Base-by-base conservation (phyloP, 2,797 vertebrate species). In the Acanthurus lineatus region DNA sequence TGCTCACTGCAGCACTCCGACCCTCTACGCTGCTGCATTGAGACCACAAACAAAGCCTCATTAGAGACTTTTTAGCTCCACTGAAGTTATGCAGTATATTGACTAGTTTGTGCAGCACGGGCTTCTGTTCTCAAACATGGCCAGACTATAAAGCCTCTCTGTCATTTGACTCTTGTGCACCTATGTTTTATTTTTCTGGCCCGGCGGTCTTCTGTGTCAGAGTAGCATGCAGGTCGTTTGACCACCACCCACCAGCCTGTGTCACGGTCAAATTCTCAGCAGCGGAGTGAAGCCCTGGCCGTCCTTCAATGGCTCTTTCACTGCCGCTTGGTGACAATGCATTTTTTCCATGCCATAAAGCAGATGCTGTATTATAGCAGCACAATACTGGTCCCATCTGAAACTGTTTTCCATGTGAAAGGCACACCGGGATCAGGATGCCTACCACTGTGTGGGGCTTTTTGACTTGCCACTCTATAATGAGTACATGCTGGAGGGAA, bases 361-460 rank as follows among this genome's bases (percentile, higher is more conserved):
- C 94, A 95, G 93, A 95, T 91, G 90, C 94, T 94, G 90, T 92
- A 90, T 94, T 91, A 89, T 89, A 56, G 83, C 73, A 42, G 83
- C 90, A 95, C 94, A 95, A 92, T 93, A 38, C 87, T 35, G 74
- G 82, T 83, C 76, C 92, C 86, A 80, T 94, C 90, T 85, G 88
- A 93, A 92, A 86, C 89, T 92, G 89, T 94, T 94, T 94, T 94
- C 89, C 93, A 94, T 95, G 90, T 86, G 89, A 94, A 94, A 92
- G 86, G 93, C 92, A 81, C 91, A 82, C 91, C 81, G 79, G 93
- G 88, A 92, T 93, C 86, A 94, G 91, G 91, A 89, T 89, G 90
- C 89, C 86, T 75, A 87, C 81, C 85, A 81, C 91, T 93, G 92
- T 90, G 92, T 94, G 86, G 85, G 91, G 74, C 89, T 93, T 95